phyloP scores from a whole-genome alignment of 92 coral and sea anemone species.

The Actinernus sp. region DNA sequence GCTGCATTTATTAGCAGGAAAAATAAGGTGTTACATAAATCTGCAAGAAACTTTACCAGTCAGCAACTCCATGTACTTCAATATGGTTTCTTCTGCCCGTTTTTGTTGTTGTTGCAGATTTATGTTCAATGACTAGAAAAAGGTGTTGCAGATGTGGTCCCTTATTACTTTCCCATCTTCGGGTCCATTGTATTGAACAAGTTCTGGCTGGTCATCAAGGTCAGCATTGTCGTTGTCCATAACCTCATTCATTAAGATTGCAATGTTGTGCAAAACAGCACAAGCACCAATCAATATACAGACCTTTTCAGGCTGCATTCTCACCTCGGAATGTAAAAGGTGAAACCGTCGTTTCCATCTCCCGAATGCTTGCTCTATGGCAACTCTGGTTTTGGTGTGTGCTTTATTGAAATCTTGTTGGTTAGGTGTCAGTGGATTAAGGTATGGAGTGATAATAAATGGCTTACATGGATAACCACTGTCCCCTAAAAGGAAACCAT shows the following conservation, averaged over 20 bases:
- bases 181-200: conserved; percentile 45
- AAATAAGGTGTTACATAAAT: too few species aligned
- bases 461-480: conserved; percentile 68
- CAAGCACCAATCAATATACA: conserved; percentile 63
- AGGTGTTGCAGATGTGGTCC: conserved; percentile 46
- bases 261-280: conserved; percentile 65
- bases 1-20: too few species aligned
- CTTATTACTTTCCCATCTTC: conserved; percentile 42
- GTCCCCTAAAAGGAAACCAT: conserved; percentile 70
- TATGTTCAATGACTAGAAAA: conserved; percentile 10
- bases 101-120: too few species aligned
- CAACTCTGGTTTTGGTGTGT: conserved; percentile 63
- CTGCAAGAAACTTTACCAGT: too few species aligned
- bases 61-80: too few species aligned
- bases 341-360: conserved; percentile 61
- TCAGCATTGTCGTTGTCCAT: conserved; percentile 14
- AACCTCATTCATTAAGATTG: conserved; percentile 43
- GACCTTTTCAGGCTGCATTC: conserved; percentile 71
- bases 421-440: conserved; percentile 41
- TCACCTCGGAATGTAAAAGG: conserved; percentile 54
- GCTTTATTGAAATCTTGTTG: conserved; percentile 57
- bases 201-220: conserved; percentile 16
- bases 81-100: too few species aligned
- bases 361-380: conserved; percentile 66
- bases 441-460: conserved; percentile 69